Conservation (phyloP, 2,113 vertebrate genomes). For the Aepyceros melampus region DNA sequence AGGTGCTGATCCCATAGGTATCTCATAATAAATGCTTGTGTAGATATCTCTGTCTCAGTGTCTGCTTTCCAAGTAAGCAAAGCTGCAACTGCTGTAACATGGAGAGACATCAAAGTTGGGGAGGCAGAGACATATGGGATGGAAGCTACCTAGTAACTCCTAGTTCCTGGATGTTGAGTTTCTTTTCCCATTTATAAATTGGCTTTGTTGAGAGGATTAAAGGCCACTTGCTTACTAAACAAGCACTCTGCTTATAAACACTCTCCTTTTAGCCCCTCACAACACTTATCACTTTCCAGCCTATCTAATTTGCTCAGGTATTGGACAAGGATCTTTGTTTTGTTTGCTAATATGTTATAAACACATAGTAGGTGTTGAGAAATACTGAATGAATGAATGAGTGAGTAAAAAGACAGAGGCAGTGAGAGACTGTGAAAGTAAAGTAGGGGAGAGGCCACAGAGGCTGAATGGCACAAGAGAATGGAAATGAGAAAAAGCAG, state of each 20-base stretch:
- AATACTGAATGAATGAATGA: neutral
- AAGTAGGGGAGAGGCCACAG: too few species aligned
- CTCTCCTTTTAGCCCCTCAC: neutral
- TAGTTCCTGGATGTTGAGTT: neutral
- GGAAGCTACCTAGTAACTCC: neutral
- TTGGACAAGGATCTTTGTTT: neutral
- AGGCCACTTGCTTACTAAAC: neutral
- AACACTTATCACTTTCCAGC: neutral
- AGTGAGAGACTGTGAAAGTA: neutral
- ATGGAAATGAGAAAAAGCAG: neutral
- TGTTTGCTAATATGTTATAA: neutral
- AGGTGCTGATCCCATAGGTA: neutral
- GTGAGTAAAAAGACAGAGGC: neutral
- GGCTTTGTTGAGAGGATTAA: neutral
- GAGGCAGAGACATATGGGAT: neutral
- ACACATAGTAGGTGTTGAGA: neutral
- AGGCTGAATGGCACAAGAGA: neutral
- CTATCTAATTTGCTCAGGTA: neutral
- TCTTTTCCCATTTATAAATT: neutral
- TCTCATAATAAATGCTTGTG: neutral
- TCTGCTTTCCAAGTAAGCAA: neutral
- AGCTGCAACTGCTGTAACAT: neutral
- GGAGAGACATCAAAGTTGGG: neutral
- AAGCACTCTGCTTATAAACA: neutral
- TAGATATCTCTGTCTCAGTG: neutral